phyloP scores from a whole-genome alignment of 1,140 invertebrate genomes.

The Hypsibius dujardini region DNA sequence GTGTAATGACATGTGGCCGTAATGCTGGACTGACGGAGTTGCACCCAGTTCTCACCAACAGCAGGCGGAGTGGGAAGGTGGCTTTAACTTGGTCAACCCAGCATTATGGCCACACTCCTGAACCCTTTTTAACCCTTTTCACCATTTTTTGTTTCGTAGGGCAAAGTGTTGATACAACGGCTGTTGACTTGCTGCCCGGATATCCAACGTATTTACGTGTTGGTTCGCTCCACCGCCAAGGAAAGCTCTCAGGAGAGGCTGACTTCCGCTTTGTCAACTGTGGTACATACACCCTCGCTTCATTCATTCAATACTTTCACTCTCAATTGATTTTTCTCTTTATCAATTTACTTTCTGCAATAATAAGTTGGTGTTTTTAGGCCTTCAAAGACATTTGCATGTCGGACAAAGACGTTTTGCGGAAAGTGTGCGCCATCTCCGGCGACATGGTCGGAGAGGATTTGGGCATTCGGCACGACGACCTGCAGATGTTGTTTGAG shows the following conservation, averaged over 20 bases:
- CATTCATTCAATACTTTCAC: not conserved
- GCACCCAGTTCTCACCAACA: too few species aligned
- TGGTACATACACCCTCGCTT: not conserved
- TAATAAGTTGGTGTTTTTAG: not conserved
- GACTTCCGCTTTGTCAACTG: not conserved
- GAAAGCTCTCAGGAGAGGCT: not conserved
- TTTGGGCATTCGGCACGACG: constrained; percentile 29
- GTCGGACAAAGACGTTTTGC: not conserved
- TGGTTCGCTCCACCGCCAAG: not conserved
- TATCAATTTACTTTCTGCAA: too few species aligned
- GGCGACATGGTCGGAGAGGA: constrained; percentile 31
- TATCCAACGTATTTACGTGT: not conserved
- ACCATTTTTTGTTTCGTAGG: not conserved
- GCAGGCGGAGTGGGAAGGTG: too few species aligned
- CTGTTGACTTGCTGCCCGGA: not conserved
- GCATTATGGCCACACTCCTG: too few species aligned
- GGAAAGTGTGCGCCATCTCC: constrained; percentile 29
- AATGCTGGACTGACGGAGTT: too few species aligned
- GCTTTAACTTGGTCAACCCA: too few species aligned
- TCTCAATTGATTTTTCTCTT: too few species aligned
- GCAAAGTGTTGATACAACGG: not conserved
- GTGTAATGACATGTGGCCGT: too few species aligned
- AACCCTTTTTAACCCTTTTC: too few species aligned
- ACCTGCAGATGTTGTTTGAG: constrained; percentile 27
- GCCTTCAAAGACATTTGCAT: not conserved